Base-by-base conservation (phyloP, 2,888 invertebrate genomes). In the Eristalinus sepulchralis region DNA sequence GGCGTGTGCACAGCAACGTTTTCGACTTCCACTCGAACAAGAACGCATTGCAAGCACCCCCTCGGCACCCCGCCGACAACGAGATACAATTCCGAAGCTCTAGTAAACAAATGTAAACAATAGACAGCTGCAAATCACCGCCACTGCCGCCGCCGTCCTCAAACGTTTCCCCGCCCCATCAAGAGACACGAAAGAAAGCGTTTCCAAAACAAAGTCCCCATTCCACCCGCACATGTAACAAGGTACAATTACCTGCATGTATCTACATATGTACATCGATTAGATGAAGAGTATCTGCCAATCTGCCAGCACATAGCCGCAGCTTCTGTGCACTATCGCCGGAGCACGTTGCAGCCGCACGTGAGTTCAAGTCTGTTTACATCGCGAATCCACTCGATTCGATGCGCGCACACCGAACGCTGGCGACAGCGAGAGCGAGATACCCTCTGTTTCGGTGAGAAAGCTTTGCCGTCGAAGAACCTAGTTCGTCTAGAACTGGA, bases 291-390 rank as follows among this genome's bases (percentile, higher is more conserved):
- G 1, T 53, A 27, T 70, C 34, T 70, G 39, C 39, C 13, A n/a
- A 27, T 70, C 34, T 70, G 57, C 57, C 20, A 39, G 4, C 22
- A n/a, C 17, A 22, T 5, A 22, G 13, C 31, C 2, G 31, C 9
- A 66, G 55, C 10, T 53, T 47, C 47, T 47, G 47, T 20, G 20
- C 20, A 13, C 17, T 73, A 67, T 24, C 24, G 67, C 20, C 57
- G 8, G 2, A 27, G 27, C 86, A 86, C 86, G 86, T 86, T 86
- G 83, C 71, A 66, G 59, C 59, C 53, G 75, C 86, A 86, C 83
- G 86, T 86, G 86, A 86, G 17, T 39, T 71, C 75, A 66, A 63
- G 78, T 75, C 47, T 86, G 83, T 86, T 83, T 86, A 83, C 78
- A 71, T 63, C 71, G 59, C 17, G 57, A 85, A 73, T 70, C 67